Conservation (phyloP, 2,113 vertebrate species). For the Pao palembangensis region DNA sequence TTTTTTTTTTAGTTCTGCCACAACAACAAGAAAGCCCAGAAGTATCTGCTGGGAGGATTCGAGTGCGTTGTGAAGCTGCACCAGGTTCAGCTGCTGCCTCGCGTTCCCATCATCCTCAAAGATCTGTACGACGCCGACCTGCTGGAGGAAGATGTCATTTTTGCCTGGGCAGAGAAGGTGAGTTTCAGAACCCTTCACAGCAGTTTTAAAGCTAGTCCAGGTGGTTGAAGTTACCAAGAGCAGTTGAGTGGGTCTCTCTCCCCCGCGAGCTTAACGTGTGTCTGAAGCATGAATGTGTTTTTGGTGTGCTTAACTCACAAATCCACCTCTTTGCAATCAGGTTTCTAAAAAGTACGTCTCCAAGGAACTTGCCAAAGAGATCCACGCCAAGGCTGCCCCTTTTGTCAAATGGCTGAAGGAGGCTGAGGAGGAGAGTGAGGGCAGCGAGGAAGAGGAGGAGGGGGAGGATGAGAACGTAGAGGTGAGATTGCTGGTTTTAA, state of each 20-base stretch:
- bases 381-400: conserved; percentile 92
- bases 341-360: conserved; percentile 97
- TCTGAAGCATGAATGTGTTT: too few species aligned
- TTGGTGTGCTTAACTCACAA: too few species aligned
- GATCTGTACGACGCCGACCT: conserved; percentile 95
- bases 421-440: conserved; percentile 95
- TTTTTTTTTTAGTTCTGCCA: conserved; percentile 84
- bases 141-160: conserved; percentile 93
- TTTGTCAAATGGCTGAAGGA: conserved; percentile 98
- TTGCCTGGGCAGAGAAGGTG: conserved; percentile 97
- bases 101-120: conserved; percentile 92
- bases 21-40: conserved; percentile 97
- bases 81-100: conserved; percentile 87
- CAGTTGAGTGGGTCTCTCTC: too few species aligned
- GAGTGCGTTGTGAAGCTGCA: conserved; percentile 96
- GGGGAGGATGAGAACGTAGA: conserved; percentile 87
- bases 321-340: conserved; percentile 58
- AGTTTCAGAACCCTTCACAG: background rate
- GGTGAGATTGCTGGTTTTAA: conserved; percentile 65
- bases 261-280: background rate
- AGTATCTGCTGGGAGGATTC: conserved; percentile 92
- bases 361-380: conserved; percentile 98
- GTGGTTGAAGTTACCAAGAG: too few species aligned
- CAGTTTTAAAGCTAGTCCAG: background rate
- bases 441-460: conserved; percentile 83